Base-by-base conservation (phyloP, 2,113 vertebrate species). In the Dissostichus mawsoni region DNA sequence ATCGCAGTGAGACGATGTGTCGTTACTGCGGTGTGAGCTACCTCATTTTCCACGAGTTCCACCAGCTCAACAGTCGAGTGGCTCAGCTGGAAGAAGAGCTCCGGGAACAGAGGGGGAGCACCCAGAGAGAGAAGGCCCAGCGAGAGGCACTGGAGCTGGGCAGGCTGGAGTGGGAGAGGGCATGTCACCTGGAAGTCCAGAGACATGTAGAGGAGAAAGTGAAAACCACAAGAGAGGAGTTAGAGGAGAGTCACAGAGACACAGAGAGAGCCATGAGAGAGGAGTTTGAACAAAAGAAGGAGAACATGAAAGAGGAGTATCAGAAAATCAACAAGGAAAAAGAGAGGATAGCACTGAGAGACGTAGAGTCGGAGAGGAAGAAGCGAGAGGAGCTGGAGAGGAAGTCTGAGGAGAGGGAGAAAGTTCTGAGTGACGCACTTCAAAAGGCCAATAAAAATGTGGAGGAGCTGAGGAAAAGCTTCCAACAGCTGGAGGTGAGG, bases 21-120 rank as follows among this genome's bases (percentile, higher is more conserved):
- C 94, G 92, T 55, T 98, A 97, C 92, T 98, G 97, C 3, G 97
- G 97, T 1, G 94, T 98, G 76, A 98, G 97, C 94, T 98, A 98
- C 87, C 84, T 99, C 83, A 96, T 96, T 65, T 96, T 96, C 64
- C 95, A 97, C 2, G 96, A 98, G 83, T 97, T 98, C 85, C 96
- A 96, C 74, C 82, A 90, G 81, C 95, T 98, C 91, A 93, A 96
- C 89, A 95, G 94, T 67, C 96, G 91, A 89, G 69, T 97, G 8
- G 93, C 90, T 85, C 94, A 94, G 0, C 79, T 96, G 93, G 95
- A 98, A 91, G 90, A 90, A 76, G 93, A 97, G 84, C 85, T 98
- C 51, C 93, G 93, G 52, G 90, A 91, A 47, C 93, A 95, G 36
- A 92, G 94, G 82, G 95, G 92, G 65, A 94, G 94, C 0, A n/a